These are phyloP conservation scores for Drosophila cyrtoloma DNA, from an alignment of 2,888 invertebrate genomes.

Conservation along the genomic window DNA sequence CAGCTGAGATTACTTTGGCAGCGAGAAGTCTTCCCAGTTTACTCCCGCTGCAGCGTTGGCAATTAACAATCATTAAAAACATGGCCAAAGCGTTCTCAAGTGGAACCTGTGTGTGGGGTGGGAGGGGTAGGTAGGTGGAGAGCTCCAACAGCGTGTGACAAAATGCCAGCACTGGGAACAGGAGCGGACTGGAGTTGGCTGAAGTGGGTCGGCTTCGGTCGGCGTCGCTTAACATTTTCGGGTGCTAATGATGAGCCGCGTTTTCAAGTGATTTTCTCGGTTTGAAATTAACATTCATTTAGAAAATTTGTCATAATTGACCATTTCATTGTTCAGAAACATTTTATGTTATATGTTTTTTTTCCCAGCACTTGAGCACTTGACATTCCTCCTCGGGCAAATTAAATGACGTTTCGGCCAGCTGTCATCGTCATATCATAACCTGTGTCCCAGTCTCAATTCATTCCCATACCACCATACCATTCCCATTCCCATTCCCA, in stretches of 20 bases:
- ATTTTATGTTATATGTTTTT: not conserved
- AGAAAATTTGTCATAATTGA: conserved; percentile 74
- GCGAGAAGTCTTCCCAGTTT: not conserved
- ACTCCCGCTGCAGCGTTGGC: conserved; percentile 22
- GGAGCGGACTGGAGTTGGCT: conserved; percentile 5
- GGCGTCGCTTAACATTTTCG: conserved; percentile 39
- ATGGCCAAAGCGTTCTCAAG: conserved; percentile 19
- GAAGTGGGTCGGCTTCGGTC: not conserved
- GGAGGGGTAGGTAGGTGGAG: not conserved
- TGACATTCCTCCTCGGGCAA: conserved; percentile 35
- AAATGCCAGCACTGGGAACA: conserved; percentile 49
- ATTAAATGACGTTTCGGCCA: conserved; percentile 48
- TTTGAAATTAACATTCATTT: conserved; percentile 62
- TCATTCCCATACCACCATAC: conserved; percentile 16
- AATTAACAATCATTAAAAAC: conserved; percentile 62
- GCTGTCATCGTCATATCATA: conserved; percentile 43
- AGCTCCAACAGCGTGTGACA: conserved; percentile 55
- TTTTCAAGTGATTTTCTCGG: conserved; percentile 43
- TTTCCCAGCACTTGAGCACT: conserved; percentile 28
- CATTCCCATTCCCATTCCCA: conserved; percentile 33
- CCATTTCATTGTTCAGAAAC: conserved; percentile 54
- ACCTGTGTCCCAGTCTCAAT: conserved; percentile 33
- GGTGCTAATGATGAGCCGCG: conserved; percentile 67
- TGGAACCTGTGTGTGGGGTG: not conserved
- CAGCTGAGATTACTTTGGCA: conserved; percentile 45